These are phyloP conservation scores for Schizothorax lantsangensis DNA, from an alignment of 2,797 vertebrate genomes.

Conservation along the genomic window DNA sequence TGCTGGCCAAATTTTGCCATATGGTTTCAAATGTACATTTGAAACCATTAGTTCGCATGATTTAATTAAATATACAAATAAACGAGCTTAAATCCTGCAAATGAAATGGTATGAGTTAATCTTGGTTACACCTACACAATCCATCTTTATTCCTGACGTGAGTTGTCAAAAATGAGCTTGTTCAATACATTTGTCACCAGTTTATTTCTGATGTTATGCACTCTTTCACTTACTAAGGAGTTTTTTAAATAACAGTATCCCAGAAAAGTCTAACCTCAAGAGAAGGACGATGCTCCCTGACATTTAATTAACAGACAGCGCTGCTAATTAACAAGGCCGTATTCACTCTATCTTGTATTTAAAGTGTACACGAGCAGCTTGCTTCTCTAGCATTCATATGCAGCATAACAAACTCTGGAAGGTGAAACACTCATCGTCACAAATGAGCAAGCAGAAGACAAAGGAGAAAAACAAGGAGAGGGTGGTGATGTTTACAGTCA, in stretches of 20 bases:
- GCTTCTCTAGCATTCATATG: neutral
- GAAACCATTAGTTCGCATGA: too few species aligned
- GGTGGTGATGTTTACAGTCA: constrained; percentile 5
- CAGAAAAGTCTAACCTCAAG: constrained; percentile 30
- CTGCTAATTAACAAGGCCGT: constrained; percentile 38
- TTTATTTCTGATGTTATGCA: too few species aligned
- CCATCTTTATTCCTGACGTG: too few species aligned
- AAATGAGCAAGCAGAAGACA: constrained; percentile 28
- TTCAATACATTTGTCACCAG: too few species aligned
- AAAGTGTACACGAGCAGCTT: neutral
- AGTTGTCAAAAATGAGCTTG: too few species aligned
- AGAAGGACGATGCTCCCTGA: constrained; percentile 32
- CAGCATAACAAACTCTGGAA: constrained; percentile 14
- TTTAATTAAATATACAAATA: too few species aligned
- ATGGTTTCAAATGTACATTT: too few species aligned
- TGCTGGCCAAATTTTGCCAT: too few species aligned
- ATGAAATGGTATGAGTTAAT: too few species aligned
- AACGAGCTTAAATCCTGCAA: too few species aligned
- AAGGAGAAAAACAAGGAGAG: neutral
- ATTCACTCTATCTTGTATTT: constrained; percentile 18
- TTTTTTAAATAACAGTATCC: constrained; percentile 9
- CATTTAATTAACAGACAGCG: constrained; percentile 53
- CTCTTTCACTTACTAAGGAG: neutral
- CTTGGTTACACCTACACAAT: too few species aligned
- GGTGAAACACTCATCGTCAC: constrained; percentile 29